These are phyloP conservation scores for Pollimyrus isidori DNA, from an alignment of 2,113 vertebrate species.

Conservation along the genomic window DNA sequence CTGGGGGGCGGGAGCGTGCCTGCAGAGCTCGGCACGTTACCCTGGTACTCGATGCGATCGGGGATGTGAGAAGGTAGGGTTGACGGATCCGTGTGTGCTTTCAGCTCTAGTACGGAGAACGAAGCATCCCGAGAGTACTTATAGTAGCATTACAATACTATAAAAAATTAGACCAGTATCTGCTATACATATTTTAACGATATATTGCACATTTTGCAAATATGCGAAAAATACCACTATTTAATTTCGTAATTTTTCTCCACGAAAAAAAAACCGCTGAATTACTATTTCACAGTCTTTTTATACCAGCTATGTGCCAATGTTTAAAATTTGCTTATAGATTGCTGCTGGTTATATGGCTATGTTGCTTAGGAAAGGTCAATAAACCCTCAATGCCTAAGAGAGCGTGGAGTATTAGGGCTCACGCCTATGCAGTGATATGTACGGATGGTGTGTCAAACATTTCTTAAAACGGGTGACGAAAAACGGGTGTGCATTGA, in stretches of 20 bases:
- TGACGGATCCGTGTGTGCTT: not conserved
- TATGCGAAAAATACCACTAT: not conserved
- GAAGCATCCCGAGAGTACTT: not conserved
- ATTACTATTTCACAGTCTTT: not conserved
- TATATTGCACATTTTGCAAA: not conserved
- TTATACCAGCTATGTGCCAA: not conserved
- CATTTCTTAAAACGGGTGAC: not conserved
- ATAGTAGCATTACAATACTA: not conserved
- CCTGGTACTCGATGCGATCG: not conserved
- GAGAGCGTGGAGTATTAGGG: not conserved
- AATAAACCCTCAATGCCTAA: not conserved
- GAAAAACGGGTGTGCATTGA: not conserved
- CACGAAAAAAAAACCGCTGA: not conserved
- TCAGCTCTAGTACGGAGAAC: not conserved
- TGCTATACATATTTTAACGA: not conserved
- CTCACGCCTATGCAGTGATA: not conserved
- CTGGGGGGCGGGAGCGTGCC: slow-evolving; percentile 26
- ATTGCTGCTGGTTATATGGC: not conserved
- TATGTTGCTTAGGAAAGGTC: not conserved
- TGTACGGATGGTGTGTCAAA: not conserved
- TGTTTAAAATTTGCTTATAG: not conserved
- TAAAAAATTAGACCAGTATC: not conserved
- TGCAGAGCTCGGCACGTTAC: not conserved
- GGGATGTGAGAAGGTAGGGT: no score
- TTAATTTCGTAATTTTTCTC: not conserved